Evolutionary conservation across 2,113 vertebrate species (phyloP), one percentile per base, ranked within the genome.

Genomic region (Callionymus lyra): DNA sequence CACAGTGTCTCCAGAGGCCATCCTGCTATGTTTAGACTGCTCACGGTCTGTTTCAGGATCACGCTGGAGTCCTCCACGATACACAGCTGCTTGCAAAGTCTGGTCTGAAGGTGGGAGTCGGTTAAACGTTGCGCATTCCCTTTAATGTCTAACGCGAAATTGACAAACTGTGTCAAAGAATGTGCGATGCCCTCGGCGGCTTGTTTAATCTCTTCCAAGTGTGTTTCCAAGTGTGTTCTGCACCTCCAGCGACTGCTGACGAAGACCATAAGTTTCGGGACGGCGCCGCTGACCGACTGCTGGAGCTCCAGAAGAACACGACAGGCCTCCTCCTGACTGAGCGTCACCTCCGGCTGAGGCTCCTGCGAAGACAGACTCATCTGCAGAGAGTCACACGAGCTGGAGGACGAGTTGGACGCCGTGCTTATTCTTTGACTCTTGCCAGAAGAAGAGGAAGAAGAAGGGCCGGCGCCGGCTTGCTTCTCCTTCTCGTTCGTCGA

Each of bases 221-320:
- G 90, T 59, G 84, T 76, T 71, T 87, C 84, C 41, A 98, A 77
- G 37, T 89, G 82, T 44, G 87, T 82, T 47, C 71, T 80, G 64
- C 79, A 51, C 56, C 94, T 84, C 94, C 94, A 98, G 27, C 68
- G 82, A 50, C 91, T 91, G 17, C 90, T 96, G 6, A 98, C 93
- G 2, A 91, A 97, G 12, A 90, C 82, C 90, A 94, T 92, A 38
- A 98, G 82, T 27, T 65, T 63, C 0, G 87, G 84, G 0, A 90
- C 68, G 0, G 90, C 85, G 41, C 56, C 74, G 41, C 79, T 86
- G 52, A 98, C 82, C 0, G 72, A 49, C 6, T 88, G 86, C 69
- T 93, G 91, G 11, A 98, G 77, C 5, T 73, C 72, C 0, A 81
- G 77, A 2, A 89, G 72, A 1, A 34, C 81, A 53, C 82, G 84